Conservation (phyloP, 2,888 invertebrate species). For the Standfussiana lucernea region DNA sequence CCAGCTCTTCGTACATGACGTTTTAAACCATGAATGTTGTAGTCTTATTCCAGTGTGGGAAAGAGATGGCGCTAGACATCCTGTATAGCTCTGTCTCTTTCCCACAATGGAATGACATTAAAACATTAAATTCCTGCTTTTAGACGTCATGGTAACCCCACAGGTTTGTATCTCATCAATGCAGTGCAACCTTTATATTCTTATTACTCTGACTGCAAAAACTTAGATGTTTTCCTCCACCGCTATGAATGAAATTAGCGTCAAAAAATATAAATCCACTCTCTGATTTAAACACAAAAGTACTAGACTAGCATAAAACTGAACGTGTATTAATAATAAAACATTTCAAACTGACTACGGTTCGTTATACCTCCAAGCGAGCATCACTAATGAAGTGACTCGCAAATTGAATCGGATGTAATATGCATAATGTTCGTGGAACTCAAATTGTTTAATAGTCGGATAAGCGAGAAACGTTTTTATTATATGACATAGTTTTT, state of each 20-base stretch:
- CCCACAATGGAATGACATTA: too few species aligned
- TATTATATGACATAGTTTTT: conserved; percentile 23
- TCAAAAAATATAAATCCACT: neutral
- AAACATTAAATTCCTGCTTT: too few species aligned
- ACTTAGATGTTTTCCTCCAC: neutral
- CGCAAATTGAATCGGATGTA: conserved; percentile 61
- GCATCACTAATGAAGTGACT: conserved; percentile 67
- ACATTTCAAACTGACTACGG: conserved; percentile 50
- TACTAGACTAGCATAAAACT: conserved; percentile 37
- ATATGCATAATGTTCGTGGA: conserved; percentile 60
- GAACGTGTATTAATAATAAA: conserved; percentile 44
- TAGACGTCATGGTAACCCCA: too few species aligned
- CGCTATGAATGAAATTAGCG: neutral
- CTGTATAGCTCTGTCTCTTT: too few species aligned
- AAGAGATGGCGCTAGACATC: too few species aligned
- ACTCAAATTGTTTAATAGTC: conserved; percentile 55
- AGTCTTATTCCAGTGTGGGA: too few species aligned
- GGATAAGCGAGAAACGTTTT: conserved; percentile 43
- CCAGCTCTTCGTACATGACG: too few species aligned
- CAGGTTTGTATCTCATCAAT: too few species aligned
- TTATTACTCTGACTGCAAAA: too few species aligned
- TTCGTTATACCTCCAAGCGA: conserved; percentile 60
- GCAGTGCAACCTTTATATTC: too few species aligned
- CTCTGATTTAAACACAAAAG: neutral
- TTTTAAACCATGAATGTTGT: too few species aligned